Evolutionary conservation across 2,113 vertebrate species (phyloP).

Genomic region (Telmatochromis brachygnathus): DNA sequence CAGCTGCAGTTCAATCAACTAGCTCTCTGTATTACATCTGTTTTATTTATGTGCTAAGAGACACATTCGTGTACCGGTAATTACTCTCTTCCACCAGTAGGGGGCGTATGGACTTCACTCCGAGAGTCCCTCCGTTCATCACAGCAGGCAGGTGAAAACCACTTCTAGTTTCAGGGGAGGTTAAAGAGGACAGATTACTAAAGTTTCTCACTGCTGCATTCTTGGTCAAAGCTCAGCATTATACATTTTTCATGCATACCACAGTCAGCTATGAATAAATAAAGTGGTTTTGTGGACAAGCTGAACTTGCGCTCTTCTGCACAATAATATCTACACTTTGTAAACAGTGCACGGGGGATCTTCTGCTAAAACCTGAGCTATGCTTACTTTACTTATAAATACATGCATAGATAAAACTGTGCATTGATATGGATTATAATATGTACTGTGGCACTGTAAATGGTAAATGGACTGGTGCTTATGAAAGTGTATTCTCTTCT

Average conservation of each 20-base stretch:
- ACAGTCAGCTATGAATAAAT: constrained; percentile 19
- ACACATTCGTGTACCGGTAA: neutral
- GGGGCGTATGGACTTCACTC: constrained; percentile 1
- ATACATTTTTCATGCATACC: constrained; percentile 1
- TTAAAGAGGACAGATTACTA: neutral
- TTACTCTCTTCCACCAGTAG: neutral
- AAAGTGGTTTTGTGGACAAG: neutral
- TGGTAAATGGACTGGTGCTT: neutral
- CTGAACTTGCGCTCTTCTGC: neutral
- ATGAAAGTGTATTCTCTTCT: neutral
- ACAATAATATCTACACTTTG: neutral
- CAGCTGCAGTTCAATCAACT: neutral
- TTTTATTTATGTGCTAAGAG: neutral
- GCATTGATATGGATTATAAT: neutral
- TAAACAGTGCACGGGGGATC: neutral
- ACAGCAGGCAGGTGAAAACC: neutral
- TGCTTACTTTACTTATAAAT: neutral
- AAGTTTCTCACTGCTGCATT: neutral
- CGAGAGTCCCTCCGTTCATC: neutral
- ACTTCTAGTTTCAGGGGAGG: neutral
- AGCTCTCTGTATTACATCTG: neutral
- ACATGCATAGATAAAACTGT: neutral
- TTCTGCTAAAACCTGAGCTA: neutral
- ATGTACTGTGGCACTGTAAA: neutral
- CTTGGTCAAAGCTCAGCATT: neutral